Base-by-base conservation (phyloP, 2,888 invertebrate genomes). In the Hydriomena furcata region DNA sequence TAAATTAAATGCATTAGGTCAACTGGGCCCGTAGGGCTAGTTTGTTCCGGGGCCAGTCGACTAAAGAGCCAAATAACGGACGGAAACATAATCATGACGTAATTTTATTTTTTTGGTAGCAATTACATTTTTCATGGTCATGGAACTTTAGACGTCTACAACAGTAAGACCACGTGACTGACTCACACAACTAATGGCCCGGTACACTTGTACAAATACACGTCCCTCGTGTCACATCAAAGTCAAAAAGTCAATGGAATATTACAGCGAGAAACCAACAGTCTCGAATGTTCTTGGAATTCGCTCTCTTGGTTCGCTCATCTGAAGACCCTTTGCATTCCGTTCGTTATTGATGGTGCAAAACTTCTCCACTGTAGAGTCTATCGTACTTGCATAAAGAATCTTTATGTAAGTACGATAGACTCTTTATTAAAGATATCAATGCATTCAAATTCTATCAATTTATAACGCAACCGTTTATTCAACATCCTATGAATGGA, bases 231-330 rank as follows among this genome's bases (percentile, higher is more conserved):
- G 31, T 17, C 70, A 71, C 62, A 64, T 58, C 57, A 51, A 65
- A 68, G 68, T 73, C 73, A 71, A 79, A 82, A 75, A 69, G 72
- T 65, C 75, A 78, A 72, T 79, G 85, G 84, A 86, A 85, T 83
- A 81, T 77, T 82, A 76, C 84, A 71, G 69, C 64, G 61, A 52
- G 58, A 60, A 54, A 62, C 55, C 55, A 60, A 62, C 52, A 54
- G 68, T 84, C 83, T 84, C 79, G 84, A 80, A 81, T 60, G 66
- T 79, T 82, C 79, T 57, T 61, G 45, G 58, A 54, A 64, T 61
- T 52, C 54, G 58, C 49, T 52, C 13, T 57, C 45, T 32, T 57
- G 49, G 47, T 50, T 57, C 40, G 48, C 36, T 27, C 40, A 38
- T 40, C 44, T 48, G 31, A 28, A 43, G 7, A 32, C 38, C 58